Conservation (phyloP, 2,113 vertebrate genomes). For the rat (Rattus norvegicus) region GRCr8 NC_086028.1:56226001-56226500, state of each 20-base stretch:
- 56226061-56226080: neutral
- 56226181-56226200: neutral
- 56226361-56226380: slow-evolving; percentile 76
- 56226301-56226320: slow-evolving; percentile 9
- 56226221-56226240: neutral
- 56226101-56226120: neutral
- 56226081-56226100: neutral
- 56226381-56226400: slow-evolving; percentile 75
- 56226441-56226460: slow-evolving; percentile 76
- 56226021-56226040: neutral
- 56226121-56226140: neutral
- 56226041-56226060: neutral
- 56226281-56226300: neutral
- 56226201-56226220: neutral
- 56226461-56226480: slow-evolving; percentile 58
- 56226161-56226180: neutral
- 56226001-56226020: neutral
- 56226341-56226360: slow-evolving; percentile 71
- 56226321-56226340: slow-evolving; percentile 76
- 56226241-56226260: neutral
- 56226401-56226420: slow-evolving; percentile 73
- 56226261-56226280: neutral
- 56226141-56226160: neutral
- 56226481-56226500: slow-evolving; percentile 59
- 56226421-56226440: slow-evolving; percentile 76